These are phyloP conservation scores for Geotrupes spiniger DNA, from an alignment of 2,888 invertebrate species.

Conservation along the genomic window DNA sequence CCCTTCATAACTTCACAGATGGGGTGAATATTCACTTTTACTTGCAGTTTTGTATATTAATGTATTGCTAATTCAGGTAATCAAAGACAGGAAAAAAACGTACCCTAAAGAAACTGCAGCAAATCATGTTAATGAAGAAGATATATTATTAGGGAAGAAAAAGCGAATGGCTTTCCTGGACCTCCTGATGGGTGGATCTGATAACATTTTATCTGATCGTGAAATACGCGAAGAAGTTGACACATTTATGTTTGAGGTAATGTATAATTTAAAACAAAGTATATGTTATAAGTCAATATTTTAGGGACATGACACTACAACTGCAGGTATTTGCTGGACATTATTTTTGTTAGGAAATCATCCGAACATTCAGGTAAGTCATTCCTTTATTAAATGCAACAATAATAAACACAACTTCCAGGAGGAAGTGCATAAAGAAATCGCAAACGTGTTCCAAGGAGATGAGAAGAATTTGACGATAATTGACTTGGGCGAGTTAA, in stretches of 20 bases:
- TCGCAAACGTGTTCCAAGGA: slow-evolving; percentile 39
- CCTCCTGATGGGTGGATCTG: slow-evolving; percentile 34
- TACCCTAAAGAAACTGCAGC: background rate
- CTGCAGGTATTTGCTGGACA: slow-evolving; percentile 3
- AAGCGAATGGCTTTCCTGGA: slow-evolving; percentile 37
- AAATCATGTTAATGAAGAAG: background rate
- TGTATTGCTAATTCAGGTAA: too few species aligned
- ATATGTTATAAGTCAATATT: background rate
- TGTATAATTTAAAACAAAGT: background rate
- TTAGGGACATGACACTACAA: slow-evolving; percentile 10
- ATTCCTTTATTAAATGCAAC: background rate
- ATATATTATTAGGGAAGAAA: slow-evolving; percentile 22
- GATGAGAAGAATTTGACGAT: slow-evolving; percentile 30
- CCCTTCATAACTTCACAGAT: background rate
- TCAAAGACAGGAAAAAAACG: background rate
- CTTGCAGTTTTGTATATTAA: too few species aligned
- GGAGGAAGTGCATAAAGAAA: slow-evolving; percentile 42
- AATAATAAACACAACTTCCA: slow-evolving; percentile 27
- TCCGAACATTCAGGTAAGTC: slow-evolving; percentile 5
- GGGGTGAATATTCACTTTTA: background rate
- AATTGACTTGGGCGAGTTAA: slow-evolving; percentile 47
- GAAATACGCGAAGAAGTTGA: too few species aligned
- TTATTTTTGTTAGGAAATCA: too few species aligned
- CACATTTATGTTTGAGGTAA: too few species aligned
- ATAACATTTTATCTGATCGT: too few species aligned